These are phyloP conservation scores for Prostheceraeus crozeri DNA, from an alignment of 2,888 invertebrate species.

Conservation along the genomic window DNA sequence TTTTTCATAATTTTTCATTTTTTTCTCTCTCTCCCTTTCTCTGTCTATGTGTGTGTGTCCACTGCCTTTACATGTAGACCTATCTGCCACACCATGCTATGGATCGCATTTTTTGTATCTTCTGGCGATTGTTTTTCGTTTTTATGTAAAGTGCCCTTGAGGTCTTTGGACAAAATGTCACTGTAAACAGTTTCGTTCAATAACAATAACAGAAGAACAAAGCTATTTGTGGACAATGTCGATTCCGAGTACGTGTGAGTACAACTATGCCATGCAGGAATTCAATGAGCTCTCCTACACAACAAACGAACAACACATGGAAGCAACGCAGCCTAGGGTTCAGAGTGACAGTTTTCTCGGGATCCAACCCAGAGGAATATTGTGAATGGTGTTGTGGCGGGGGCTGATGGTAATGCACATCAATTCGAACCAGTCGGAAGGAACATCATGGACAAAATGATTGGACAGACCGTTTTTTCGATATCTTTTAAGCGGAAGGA, in stretches of 20 bases:
- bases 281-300: slow-evolving; percentile 34
- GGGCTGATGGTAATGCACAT: slow-evolving; percentile 35
- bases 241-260: slow-evolving; percentile 30
- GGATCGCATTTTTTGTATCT: too few species aligned
- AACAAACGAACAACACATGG: slow-evolving; percentile 41
- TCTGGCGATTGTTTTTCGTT: too few species aligned
- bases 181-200: too few species aligned
- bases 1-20: too few species aligned
- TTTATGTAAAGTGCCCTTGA: too few species aligned
- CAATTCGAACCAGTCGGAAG: slow-evolving; percentile 34
- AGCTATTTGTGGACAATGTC: slow-evolving; percentile 39
- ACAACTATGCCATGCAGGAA: slow-evolving; percentile 39
- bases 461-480: slow-evolving; percentile 38
- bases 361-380: slow-evolving; percentile 39
- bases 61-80: too few species aligned
- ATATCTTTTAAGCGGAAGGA: slow-evolving; percentile 37
- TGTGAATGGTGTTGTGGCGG: slow-evolving; percentile 32
- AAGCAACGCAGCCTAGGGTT: slow-evolving; percentile 34
- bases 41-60: too few species aligned
- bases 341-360: slow-evolving; percentile 37
- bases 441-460: slow-evolving; percentile 39
- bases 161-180: too few species aligned
- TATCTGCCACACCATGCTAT: too few species aligned
- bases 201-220: slow-evolving; percentile 39
- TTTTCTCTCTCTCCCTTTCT: too few species aligned